Base-by-base conservation (phyloP, 2,797 vertebrate genomes). In the Philypnodon macrostomus region DNA sequence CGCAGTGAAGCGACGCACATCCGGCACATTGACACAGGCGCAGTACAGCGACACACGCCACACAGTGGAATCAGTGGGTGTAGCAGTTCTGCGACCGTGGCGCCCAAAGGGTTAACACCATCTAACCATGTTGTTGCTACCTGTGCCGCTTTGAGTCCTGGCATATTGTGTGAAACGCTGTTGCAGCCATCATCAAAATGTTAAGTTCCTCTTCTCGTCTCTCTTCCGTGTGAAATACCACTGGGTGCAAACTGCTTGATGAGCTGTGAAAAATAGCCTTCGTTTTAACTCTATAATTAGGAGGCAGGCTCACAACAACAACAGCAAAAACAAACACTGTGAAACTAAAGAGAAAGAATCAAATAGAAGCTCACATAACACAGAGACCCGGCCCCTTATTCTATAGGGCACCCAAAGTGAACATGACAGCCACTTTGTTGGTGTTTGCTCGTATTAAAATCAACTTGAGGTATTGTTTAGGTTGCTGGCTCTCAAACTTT, bases 401-500 rank as follows among this genome's bases (percentile, higher is more conserved):
- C 60, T 42, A 68, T 61, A 49, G 7, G 39, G 24, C 53, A 66
- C 23, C 41, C 40, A 50, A 38, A 63, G 55, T 10, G 36, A 75
- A 75, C 41, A 47, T 57, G 52, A 56, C 47, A 64, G 48, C 12
- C 33, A 42, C 11, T 33, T 53, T 51, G 47, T 40, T 36, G 30
- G 48, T 47, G 39, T 40, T 33, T 23, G 14, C 63, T 8, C 17
- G 36, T 38, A 55, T 57, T 67, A 36, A 58, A 53, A 17, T 5
- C 30, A 46, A 65, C 34, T 68, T 45, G 51, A 45, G 65, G 29
- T 57, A 62, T 6, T 49, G 47, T 57, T 75, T 63, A 30, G 47
- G 50, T 53, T 55, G 61, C 18, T 52, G 55, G 39, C n/a, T 29
- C 10, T n/a, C n/a, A n/a, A n/a, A n/a, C n/a, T n/a, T n/a, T n/a